phyloP scores from a whole-genome alignment of 1,140 invertebrate species.

The Pseudomyrmex sp. region DNA sequence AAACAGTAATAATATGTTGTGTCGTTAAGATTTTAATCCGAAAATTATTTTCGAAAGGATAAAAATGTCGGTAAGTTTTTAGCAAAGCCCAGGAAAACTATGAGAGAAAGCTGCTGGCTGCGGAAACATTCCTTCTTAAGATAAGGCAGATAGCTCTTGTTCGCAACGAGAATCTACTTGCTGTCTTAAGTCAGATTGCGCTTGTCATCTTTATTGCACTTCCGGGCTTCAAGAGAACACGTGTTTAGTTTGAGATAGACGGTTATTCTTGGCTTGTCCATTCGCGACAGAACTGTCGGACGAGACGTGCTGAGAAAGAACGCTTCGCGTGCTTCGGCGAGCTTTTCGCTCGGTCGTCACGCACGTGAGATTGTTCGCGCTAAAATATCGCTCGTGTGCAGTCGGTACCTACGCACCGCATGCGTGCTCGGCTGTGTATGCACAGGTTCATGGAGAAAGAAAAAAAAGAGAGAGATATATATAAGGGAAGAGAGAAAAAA shows the following conservation, averaged over 20 bases:
- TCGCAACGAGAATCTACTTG: too few relatives aligned
- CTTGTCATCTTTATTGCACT: neutral
- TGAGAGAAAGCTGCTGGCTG: too few relatives aligned
- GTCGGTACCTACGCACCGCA: neutral
- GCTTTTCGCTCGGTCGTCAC: constrained; percentile 20
- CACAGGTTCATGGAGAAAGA: neutral
- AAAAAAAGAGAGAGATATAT: neutral
- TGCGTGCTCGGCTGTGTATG: neutral
- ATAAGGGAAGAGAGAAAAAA: neutral
- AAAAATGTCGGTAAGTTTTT: too few relatives aligned
- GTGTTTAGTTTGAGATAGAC: neutral
- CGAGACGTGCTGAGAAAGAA: constrained; percentile 17
- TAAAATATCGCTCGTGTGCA: neutral
- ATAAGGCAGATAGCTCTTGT: neutral
- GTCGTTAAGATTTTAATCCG: too few relatives aligned
- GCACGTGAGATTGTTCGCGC: constrained; percentile 8
- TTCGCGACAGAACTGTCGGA: neutral
- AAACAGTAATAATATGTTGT: too few relatives aligned
- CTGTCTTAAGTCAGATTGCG: neutral
- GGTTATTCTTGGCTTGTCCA: constrained; percentile 8
- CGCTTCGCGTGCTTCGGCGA: neutral
- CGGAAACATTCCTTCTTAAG: neutral
- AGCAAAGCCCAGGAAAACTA: too few relatives aligned
- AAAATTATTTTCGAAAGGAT: too few relatives aligned
- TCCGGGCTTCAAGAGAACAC: neutral